A percentile compares a stretch with the other conserved stretches of the same genome.
Evolutionary conservation across 2,113 vertebrate genomes (phyloP).

Genomic region (Maylandia zebra): DNA sequence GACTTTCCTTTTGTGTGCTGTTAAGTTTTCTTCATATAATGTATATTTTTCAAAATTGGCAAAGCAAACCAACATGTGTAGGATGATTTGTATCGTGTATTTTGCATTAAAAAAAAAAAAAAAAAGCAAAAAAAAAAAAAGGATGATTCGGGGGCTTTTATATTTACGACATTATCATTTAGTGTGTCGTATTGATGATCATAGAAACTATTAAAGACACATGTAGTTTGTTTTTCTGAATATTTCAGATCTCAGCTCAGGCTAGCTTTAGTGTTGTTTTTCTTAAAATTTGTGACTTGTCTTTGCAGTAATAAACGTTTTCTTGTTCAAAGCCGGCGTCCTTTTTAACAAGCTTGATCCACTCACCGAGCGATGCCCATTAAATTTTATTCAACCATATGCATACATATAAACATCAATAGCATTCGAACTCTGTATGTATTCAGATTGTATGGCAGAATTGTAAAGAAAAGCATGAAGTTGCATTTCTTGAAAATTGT

Average conservation of each 20-base stretch:
- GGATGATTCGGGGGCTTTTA: slow-evolving; percentile 75
- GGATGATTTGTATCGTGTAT: slow-evolving; percentile 80
- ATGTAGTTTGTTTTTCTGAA: slow-evolving; percentile 83
- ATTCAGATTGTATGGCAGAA: slow-evolving; percentile 33
- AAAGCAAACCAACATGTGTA: slow-evolving; percentile 68
- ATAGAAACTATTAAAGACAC: slow-evolving; percentile 78
- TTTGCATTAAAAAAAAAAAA: slow-evolving; percentile 67
- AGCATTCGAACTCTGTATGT: slow-evolving; percentile 30
- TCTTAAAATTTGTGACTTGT: slow-evolving; percentile 79
- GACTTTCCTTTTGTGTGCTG: slow-evolving; percentile 63
- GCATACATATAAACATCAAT: slow-evolving; percentile 50
- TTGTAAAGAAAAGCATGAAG: slow-evolving; percentile 20
- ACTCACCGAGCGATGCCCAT: slow-evolving; percentile 6
- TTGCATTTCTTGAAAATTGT: slow-evolving; percentile 17
- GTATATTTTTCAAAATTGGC: slow-evolving; percentile 68
- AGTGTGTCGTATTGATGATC: slow-evolving; percentile 77
- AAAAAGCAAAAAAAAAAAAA: slow-evolving; percentile 63
- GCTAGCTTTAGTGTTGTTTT: slow-evolving; percentile 82
- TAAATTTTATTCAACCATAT: slow-evolving; percentile 57
- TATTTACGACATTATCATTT: slow-evolving; percentile 78
- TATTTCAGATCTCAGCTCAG: slow-evolving; percentile 84
- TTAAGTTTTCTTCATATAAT: slow-evolving; percentile 67
- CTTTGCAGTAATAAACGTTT: slow-evolving; percentile 81
- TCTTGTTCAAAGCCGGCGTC: slow-evolving; percentile 64
- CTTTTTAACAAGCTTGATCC: neutral